Percentiles rank a stretch among this genome's conserved stretches.
phyloP scores from a whole-genome alignment of 2,888 invertebrate genomes.

The Aleiodes testaceus region DNA sequence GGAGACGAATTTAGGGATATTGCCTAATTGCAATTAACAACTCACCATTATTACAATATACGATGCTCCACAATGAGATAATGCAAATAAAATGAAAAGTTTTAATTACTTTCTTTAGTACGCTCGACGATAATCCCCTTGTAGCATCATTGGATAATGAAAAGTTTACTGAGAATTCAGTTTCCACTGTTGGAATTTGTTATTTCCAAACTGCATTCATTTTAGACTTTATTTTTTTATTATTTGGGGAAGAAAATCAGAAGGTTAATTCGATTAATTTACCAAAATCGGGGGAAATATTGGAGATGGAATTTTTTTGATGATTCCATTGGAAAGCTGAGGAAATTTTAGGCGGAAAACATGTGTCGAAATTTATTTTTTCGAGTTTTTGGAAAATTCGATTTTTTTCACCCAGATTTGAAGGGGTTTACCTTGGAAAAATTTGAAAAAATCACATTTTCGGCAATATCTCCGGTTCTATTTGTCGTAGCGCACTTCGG shows the following conservation, averaged over 20 bases:
- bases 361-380: too few species aligned
- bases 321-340: too few species aligned
- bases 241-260: constrained; percentile 2
- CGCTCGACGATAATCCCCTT: constrained; percentile 64
- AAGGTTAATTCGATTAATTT: constrained; percentile 6
- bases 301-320: constrained; percentile 1
- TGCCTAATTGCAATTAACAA: constrained; percentile 73
- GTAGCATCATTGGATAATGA: constrained; percentile 69
- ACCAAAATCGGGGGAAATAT: constrained; percentile 43
- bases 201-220: constrained; percentile 40
- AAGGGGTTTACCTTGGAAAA: too few species aligned
- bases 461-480: too few species aligned
- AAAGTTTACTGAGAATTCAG: constrained; percentile 67
- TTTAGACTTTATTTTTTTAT: constrained; percentile 37
- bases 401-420: too few species aligned
- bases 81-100: constrained; percentile 72
- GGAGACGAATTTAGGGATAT: constrained; percentile 52
- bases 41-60: constrained; percentile 72
- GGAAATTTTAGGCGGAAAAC: too few species aligned
- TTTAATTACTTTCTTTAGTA: constrained; percentile 70
- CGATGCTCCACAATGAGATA: constrained; percentile 72
- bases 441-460: too few species aligned
- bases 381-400: too few species aligned
- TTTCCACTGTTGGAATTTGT: constrained; percentile 41
- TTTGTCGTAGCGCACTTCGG: too few species aligned